These are phyloP conservation scores for Dromius quadrimaculatus DNA, from an alignment of 2,888 invertebrate genomes.

Conservation along the genomic window DNA sequence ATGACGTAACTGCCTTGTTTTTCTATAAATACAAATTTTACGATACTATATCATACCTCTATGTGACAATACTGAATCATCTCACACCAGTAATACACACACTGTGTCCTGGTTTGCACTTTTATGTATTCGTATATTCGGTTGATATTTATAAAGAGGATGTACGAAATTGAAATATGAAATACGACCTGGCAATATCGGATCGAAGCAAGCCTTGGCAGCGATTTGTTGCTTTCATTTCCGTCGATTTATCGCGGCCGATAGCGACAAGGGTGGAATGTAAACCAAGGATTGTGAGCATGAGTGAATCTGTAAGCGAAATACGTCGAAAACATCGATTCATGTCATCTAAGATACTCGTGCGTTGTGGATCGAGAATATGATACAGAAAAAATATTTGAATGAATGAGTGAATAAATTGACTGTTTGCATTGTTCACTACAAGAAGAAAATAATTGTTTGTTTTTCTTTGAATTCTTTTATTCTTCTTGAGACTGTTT, in stretches of 20 bases:
- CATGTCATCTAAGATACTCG: no score
- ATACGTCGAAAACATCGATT: no score
- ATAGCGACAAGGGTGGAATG: conserved; percentile 8
- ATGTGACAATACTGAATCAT: not conserved
- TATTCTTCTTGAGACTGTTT: no score
- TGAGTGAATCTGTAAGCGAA: not conserved
- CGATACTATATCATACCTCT: no score
- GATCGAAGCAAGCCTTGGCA: not conserved
- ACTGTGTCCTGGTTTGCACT: not conserved
- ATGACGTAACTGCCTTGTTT: no score
- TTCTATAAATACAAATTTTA: no score
- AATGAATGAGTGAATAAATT: not conserved
- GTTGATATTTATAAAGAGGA: conserved; percentile 25
- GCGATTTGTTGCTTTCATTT: conserved; percentile 34
- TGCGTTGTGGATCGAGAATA: not conserved
- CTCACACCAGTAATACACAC: not conserved
- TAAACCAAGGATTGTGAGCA: not conserved
- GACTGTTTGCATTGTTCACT: no score
- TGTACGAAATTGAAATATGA: conserved; percentile 33
- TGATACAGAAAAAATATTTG: not conserved
- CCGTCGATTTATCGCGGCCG: conserved; percentile 19
- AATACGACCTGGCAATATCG: conserved; percentile 9
- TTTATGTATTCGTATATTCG: conserved; percentile 22
- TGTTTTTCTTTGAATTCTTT: no score
- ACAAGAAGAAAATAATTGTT: no score